Base-by-base conservation (phyloP, 2,797 vertebrate genomes). In the Clarias pachynema region DNA sequence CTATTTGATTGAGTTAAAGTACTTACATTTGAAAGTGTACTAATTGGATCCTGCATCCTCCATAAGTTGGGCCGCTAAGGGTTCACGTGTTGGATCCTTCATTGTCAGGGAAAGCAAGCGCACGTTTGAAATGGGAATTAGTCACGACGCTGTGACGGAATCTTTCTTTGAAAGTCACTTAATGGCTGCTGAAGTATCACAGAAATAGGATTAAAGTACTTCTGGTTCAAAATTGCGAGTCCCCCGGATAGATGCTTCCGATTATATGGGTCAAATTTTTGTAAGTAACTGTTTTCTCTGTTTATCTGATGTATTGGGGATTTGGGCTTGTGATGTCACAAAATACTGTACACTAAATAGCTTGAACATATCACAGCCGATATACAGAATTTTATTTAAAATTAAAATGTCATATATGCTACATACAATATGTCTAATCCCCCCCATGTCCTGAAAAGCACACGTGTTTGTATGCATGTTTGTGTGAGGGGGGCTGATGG, bases 381-480 rank as follows among this genome's bases (percentile, higher is more conserved):
- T n/a, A n/a, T n/a, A n/a, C n/a, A 12, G 9, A 1, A 26, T 66
- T 29, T 65, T 65, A 15, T 65, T 44, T 6, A 24, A 15, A n/a
- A 49, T n/a, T 10, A 26, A 34, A 12, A 22, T 37, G 3, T 29
- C n/a, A 70, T 7, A 56, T 29, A 2, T 49, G n/a, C 15, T 49
- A 20, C 78, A 66, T 26, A 2, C 49, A 53, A 53, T 80, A 1
- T 31, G 10, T 59, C 20, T 15, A 44, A 15, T 72, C 6, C 16
- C n/a, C 2, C 16, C 49, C 49, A 31, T 69, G 74, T 79, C 5
- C 79, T 78, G 20, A 34, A 60, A 78, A 60, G 82, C 37, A 34
- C 29, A 15, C 81, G 86, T 72, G 62, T 82, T 75, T 59, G 73
- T 73, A 22, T 74, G 74, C 77, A 18, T 56, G 80, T 85, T 63